Base-by-base conservation (phyloP, 1,140 invertebrate species). In the Penaeus japonicus region DNA sequence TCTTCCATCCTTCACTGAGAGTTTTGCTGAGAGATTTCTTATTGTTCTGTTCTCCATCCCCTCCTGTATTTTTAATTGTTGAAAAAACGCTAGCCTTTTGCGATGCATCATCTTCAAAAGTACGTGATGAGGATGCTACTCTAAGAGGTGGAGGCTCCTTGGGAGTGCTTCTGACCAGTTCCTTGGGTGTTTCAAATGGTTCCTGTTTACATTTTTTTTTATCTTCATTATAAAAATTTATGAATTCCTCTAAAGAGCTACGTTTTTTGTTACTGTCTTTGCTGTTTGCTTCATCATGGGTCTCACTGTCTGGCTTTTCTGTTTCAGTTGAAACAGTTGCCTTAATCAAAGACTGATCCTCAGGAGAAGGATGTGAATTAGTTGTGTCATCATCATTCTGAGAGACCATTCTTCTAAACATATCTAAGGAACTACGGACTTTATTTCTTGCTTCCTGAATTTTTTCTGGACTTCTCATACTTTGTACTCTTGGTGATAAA, bases 161-260 rank as follows among this genome's bases (percentile, higher is more conserved):
- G 22, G 86, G 86, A 3, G 86, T 75, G 20, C 77, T 39, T 83
- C 20, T 77, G 24, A 88, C 18, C 3, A 55, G 62, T 22, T 78
- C 59, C 47, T 62, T 24, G 4, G 86, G 86, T 59, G 86, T 88
- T 24, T 57, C 32, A 27, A 24, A 88, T 17, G 30, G 30, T 12
- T 88, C 70, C 27, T 59, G 20, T 18, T 57, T 55, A n/a, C 10
- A 53, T 32, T 84, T 88, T 39, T 47, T 59, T 57, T 22, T 20
- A 20, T 88, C 80, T 55, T 27, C 81, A 22, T 78, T 75, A 59
- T 82, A 59, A 30, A 88, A 83, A 24, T 75, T 62, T 79, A 59
- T 82, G 20, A 88, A 88, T 82, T 88, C 80, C 30, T 83, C 57
- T 39, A 88, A 57, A 47, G 86, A 79, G 27, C 84, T 88, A 7